Percentiles rank a stretch among this genome's conserved stretches.
phyloP scores from a whole-genome alignment of 2,113 vertebrate genomes.

The Microtus ochrogaster region DNA sequence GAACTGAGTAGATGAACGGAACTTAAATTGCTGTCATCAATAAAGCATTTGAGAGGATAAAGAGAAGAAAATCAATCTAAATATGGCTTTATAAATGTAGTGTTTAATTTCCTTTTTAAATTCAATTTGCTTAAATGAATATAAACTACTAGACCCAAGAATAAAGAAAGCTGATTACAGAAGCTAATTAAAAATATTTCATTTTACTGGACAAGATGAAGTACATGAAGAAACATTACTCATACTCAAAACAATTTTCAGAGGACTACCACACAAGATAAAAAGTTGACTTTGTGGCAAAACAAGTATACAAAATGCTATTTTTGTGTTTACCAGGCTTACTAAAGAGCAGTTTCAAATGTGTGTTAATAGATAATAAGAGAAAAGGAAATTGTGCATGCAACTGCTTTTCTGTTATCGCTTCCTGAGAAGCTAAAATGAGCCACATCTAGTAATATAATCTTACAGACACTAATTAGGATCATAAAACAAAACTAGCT shows the following conservation, averaged over 20 bases:
- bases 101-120: slow-evolving; percentile 69
- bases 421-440: slow-evolving; percentile 22
- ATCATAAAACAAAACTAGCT: slow-evolving; percentile 20
- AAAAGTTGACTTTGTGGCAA: slow-evolving; percentile 51
- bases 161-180: slow-evolving; percentile 67
- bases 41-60: neutral
- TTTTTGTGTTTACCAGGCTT: slow-evolving; percentile 12
- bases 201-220: slow-evolving; percentile 61
- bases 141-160: slow-evolving; percentile 64
- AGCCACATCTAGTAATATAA: neutral
- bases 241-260: slow-evolving; percentile 57
- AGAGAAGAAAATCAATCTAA: slow-evolving; percentile 61
- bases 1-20: slow-evolving; percentile 41
- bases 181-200: slow-evolving; percentile 75
- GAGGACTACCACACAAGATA: slow-evolving; percentile 51
- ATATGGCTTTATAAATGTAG: slow-evolving; percentile 41
- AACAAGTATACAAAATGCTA: neutral
- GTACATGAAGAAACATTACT: slow-evolving; percentile 61
- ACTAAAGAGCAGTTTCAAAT: slow-evolving; percentile 8
- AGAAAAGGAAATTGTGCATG: slow-evolving; percentile 9
- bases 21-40: neutral
- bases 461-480: neutral
- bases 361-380: slow-evolving; percentile 7
- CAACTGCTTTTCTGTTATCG: neutral
- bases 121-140: slow-evolving; percentile 73